phyloP scores from a whole-genome alignment of 2,113 vertebrate species.

The Turdus rufiventris region DNA sequence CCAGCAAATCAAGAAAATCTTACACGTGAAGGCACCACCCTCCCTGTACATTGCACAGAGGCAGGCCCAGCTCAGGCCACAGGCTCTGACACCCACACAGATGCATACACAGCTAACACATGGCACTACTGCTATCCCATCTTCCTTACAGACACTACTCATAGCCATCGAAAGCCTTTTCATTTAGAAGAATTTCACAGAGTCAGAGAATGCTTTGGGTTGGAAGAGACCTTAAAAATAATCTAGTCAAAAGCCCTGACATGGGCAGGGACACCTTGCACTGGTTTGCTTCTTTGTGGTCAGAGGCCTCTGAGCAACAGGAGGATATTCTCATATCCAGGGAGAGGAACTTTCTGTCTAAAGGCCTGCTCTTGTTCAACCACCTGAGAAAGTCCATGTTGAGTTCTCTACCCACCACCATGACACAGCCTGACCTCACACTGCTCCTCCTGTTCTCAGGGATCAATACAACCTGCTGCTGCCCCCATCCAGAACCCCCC shows the following conservation, averaged over 20 bases:
- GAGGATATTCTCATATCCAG: not conserved
- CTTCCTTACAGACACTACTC: not conserved
- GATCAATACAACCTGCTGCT: not conserved
- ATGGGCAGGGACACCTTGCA: not conserved
- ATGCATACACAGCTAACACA: rapidly evolving
- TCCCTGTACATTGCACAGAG: not conserved
- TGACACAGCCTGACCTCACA: rapidly evolving
- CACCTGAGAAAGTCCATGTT: rapidly evolving
- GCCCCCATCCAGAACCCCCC: not conserved
- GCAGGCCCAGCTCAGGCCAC: not conserved
- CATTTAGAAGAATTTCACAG: not conserved
- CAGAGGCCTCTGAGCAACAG: not conserved
- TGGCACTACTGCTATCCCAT: not conserved
- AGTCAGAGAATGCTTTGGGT: not conserved
- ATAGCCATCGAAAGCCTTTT: not conserved
- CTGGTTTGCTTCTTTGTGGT: not conserved
- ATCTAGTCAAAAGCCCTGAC: not conserved
- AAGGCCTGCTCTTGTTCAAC: not conserved
- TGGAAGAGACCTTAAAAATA: not conserved
- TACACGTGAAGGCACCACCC: not conserved
- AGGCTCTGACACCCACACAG: rapidly evolving
- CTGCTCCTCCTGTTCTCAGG: not conserved
- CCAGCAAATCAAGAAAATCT: not conserved
- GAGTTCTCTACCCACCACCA: not conserved
- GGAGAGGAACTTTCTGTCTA: not conserved